Percentiles rank a stretch among this genome's conserved stretches.
Conservation (phyloP, 2,888 invertebrate species). For the Drosophila setosimentum region DNA sequence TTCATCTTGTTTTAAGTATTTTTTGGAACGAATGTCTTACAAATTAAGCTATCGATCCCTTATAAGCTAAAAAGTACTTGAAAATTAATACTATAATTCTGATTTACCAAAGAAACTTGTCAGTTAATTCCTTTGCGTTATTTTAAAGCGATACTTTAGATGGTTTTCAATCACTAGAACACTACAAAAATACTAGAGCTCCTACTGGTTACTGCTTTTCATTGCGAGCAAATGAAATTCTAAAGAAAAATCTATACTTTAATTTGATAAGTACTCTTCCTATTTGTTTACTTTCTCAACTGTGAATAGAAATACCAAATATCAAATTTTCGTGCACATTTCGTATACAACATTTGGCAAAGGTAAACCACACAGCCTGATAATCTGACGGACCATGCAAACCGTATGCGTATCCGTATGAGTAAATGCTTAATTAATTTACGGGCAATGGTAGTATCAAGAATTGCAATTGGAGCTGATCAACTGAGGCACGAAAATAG, state of each 20-base stretch:
- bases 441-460: conserved; percentile 3
- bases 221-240: too few species aligned
- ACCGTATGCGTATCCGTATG: background rate
- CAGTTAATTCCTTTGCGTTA: background rate
- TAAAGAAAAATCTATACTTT: too few species aligned
- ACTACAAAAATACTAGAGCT: background rate
- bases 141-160: background rate
- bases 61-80: background rate
- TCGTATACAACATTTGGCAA: background rate
- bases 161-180: background rate
- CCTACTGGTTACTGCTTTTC: background rate
- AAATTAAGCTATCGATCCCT: background rate
- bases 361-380: background rate
- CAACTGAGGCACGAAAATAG: conserved; percentile 36
- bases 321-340: background rate
- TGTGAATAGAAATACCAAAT: background rate
- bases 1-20: too few species aligned
- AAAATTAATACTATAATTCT: background rate
- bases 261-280: too few species aligned
- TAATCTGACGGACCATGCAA: background rate
- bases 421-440: conserved; percentile 11
- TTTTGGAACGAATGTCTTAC: background rate
- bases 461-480: conserved; percentile 15
- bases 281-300: background rate
- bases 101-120: background rate